Base-by-base conservation (phyloP, 2,888 invertebrate species). In the Shargacucullia verbasci region DNA sequence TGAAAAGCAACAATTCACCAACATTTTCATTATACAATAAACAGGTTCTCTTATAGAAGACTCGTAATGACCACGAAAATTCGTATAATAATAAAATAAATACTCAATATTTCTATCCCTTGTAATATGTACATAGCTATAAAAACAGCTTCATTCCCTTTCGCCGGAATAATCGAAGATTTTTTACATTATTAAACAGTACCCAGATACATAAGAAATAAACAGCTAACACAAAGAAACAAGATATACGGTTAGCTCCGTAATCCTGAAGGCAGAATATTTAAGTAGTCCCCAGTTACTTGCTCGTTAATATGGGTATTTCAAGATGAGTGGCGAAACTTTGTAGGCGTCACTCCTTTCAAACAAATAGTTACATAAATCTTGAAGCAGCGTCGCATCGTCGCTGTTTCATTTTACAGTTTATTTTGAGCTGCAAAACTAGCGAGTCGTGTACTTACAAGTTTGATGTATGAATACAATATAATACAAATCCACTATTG, bases 331-430 rank as follows among this genome's bases (percentile, higher is more conserved):
- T 25, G 11, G 3, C 13, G n/a, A 41, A 57, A 70, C 40, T 63
- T 59, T 44, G 55, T 31, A 62, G 50, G 15, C 52, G 38, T 50
- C 48, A 55, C 39, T 37, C 38, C 37, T 48, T 37, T 43, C 35
- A 50, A 59, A 59, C 56, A 62, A 70, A 68, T 73, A 59, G 41
- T 67, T 33, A 48, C 47, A 59, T 70, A 69, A 64, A 70, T 70
- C 54, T 58, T 37, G 13, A 44, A 53, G 40, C 27, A 39, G 2
- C 38, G 29, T 20, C 20, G 20, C 20, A 4, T 27, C 41, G 13
- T 39, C 59, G 35, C 31, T 60, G 49, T 70, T 58, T 60, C 37
- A 14, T 57, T 45, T 41, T 33, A 59, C 34, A 14, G 37, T 45
- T 35, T n/a, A 46, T 12, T 57, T 59, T 4, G 39, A 41, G 60